A percentile compares a stretch with the other conserved stretches of the same genome.
Conservation (phyloP, 2,797 vertebrate species). For the Alcedo atthis region DNA sequence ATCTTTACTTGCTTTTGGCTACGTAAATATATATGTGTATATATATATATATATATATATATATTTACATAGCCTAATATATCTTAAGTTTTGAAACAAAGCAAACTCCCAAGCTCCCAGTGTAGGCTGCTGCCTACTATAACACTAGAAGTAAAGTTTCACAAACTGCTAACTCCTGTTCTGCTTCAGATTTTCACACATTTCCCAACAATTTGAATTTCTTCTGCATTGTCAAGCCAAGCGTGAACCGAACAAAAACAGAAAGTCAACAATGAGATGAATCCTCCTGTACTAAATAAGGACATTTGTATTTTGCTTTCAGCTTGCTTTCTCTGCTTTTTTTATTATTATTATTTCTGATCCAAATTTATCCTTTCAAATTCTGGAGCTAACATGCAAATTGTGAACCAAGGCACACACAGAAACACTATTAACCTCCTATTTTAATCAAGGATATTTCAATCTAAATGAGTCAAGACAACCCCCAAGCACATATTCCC, state of each 20-base stretch:
- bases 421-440: no score
- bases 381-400: no score
- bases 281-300: no score
- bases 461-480: neutral
- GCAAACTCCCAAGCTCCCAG: neutral
- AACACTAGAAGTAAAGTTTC: neutral
- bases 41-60: neutral
- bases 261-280: no score
- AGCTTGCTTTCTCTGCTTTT: no score
- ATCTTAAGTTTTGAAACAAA: neutral
- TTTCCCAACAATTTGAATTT: neutral
- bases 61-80: neutral
- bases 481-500: neutral
- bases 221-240: no score
- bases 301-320: no score
- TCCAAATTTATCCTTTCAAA: no score
- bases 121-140: neutral
- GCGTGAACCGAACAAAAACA: no score
- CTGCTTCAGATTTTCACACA: neutral
- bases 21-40: neutral
- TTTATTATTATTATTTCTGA: no score
- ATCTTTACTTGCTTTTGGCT: neutral
- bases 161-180: neutral
- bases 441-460: no score
- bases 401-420: no score